These are phyloP conservation scores for Drosophila kohkoa DNA, from an alignment of 1,140 invertebrate genomes.

Conservation along the genomic window DNA sequence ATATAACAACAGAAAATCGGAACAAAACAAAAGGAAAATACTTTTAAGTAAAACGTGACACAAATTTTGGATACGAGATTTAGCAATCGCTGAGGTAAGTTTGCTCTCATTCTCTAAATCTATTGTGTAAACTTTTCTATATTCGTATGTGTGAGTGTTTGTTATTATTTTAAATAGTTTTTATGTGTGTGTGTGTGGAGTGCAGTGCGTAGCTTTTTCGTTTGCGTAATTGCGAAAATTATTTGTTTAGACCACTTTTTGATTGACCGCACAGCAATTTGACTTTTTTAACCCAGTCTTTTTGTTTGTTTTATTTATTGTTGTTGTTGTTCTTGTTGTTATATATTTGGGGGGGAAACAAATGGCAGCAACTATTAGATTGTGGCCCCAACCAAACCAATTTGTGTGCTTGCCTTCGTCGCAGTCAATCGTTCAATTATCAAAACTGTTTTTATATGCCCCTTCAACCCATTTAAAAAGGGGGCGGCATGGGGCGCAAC, in stretches of 20 bases:
- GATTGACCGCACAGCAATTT: constrained; percentile 70
- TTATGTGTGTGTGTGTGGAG: not conserved
- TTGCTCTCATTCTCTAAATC: constrained; percentile 29
- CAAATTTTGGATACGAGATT: constrained; percentile 53
- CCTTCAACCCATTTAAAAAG: constrained; percentile 18
- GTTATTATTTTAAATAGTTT: constrained; percentile 2
- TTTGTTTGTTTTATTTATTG: not conserved
- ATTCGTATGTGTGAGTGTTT: not conserved
- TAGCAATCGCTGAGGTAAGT: constrained; percentile 60
- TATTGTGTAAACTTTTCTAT: not conserved
- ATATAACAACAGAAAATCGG: not conserved
- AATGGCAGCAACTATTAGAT: constrained; percentile 31
- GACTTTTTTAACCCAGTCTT: constrained; percentile 65
- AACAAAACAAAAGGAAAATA: constrained; percentile 22
- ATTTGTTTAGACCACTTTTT: constrained; percentile 81
- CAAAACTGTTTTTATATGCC: constrained; percentile 47
- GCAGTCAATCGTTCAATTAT: constrained; percentile 76
- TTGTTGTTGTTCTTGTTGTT: not conserved
- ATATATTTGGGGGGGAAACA: constrained; percentile 34
- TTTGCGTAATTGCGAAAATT: constrained; percentile 78
- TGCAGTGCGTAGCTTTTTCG: constrained; percentile 29
- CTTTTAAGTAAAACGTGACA: constrained; percentile 48
- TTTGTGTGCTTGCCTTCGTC: constrained; percentile 56
- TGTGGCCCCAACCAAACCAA: constrained; percentile 48
- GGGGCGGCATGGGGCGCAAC: constrained; percentile 12